These are phyloP conservation scores for Labeo calbasu DNA, from an alignment of 2,797 vertebrate genomes.

Conservation along the genomic window DNA sequence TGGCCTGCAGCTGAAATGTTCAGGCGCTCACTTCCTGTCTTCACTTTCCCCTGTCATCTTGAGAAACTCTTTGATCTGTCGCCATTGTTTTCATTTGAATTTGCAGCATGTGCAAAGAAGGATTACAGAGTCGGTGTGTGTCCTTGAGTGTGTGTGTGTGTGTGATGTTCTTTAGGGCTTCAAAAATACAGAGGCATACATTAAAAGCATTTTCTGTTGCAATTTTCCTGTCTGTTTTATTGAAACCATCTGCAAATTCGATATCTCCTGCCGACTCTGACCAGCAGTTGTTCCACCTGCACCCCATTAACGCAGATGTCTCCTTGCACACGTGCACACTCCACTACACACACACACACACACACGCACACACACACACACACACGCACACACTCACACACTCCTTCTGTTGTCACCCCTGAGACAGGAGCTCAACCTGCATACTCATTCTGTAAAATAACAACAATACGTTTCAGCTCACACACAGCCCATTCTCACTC, in stretches of 20 bases:
- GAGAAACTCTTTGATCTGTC: slow-evolving; percentile 44
- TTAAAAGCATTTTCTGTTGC: slow-evolving; percentile 29
- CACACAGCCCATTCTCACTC: background rate
- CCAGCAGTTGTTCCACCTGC: slow-evolving; percentile 64
- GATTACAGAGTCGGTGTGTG: slow-evolving; percentile 48
- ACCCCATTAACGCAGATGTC: slow-evolving; percentile 62
- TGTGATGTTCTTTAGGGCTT: slow-evolving; percentile 13
- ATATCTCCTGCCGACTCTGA: slow-evolving; percentile 55
- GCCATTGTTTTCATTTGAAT: slow-evolving; percentile 43
- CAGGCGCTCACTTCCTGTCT: background rate
- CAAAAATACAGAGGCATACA: slow-evolving; percentile 44
- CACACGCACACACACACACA: background rate
- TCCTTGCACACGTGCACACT: slow-evolving; percentile 25
- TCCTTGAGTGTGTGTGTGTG: slow-evolving; percentile 54
- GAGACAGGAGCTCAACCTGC: slow-evolving; percentile 50
- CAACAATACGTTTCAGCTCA: slow-evolving; percentile 9
- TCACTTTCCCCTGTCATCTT: slow-evolving; percentile 32
- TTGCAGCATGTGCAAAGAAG: slow-evolving; percentile 41
- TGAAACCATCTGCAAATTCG: slow-evolving; percentile 63
- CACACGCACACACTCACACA: no score
- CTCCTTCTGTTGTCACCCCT: slow-evolving; percentile 44
- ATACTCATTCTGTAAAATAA: slow-evolving; percentile 48
- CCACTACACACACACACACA: background rate
- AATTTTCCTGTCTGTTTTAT: slow-evolving; percentile 33
- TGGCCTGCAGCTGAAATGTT: slow-evolving; percentile 42